Percentiles rank a stretch among this genome's conserved stretches.
These are phyloP conservation scores for Tylochromis polylepis DNA, from an alignment of 2,113 vertebrate species.

Conservation along the genomic window DNA sequence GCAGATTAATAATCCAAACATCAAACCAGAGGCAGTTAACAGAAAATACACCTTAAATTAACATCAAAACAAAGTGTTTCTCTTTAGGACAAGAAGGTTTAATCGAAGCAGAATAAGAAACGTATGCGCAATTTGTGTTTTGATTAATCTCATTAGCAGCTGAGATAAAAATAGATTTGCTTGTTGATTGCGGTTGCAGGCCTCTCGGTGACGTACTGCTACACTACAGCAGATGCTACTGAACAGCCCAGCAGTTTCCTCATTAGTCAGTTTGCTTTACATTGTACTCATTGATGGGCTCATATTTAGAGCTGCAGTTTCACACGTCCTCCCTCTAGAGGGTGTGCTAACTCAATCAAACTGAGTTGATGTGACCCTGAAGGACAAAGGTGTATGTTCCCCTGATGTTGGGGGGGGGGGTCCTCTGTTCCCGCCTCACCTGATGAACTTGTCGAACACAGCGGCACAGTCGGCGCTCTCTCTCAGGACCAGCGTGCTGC, in stretches of 20 bases:
- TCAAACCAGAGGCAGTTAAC: neutral
- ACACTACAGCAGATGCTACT: neutral
- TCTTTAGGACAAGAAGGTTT: neutral
- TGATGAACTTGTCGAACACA: conserved; percentile 89
- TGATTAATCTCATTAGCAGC: neutral
- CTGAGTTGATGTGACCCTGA: neutral
- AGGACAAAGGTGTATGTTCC: neutral
- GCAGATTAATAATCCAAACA: neutral
- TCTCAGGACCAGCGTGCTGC: conserved; percentile 67
- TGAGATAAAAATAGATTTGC: neutral
- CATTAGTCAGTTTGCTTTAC: neutral
- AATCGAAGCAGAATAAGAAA: neutral
- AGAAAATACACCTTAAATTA: neutral
- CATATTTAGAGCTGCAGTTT: neutral
- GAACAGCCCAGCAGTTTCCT: neutral
- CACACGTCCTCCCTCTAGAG: neutral
- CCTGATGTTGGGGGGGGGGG: accelerated
- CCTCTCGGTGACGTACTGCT: neutral
- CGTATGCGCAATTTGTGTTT: neutral
- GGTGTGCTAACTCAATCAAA: neutral
- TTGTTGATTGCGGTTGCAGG: neutral
- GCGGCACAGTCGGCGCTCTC: conserved; percentile 77
- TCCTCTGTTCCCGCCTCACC: conserved; percentile 53
- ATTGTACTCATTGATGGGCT: neutral
- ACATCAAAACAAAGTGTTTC: neutral